Percentiles rank a stretch among this genome's conserved stretches.
phyloP scores from a whole-genome alignment of 2,113 vertebrate genomes.

The Bothrops jararaca region DNA sequence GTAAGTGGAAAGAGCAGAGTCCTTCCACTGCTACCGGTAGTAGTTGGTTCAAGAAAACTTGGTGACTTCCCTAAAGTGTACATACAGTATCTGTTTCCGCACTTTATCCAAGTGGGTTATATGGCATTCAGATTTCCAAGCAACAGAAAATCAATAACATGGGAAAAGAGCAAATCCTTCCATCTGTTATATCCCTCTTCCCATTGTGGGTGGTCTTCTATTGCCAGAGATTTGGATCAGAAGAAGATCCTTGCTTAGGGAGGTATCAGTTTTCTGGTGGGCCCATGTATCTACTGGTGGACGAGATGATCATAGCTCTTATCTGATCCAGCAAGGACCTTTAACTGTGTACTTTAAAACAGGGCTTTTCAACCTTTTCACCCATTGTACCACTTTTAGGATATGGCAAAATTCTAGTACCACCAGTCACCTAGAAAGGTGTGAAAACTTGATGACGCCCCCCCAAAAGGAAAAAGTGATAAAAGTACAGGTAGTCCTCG shows the following conservation, averaged over 20 bases:
- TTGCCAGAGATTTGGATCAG: not conserved
- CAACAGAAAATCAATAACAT: not conserved
- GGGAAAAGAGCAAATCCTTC: not conserved
- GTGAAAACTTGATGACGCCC: too few relatives aligned
- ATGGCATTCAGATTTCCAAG: not conserved
- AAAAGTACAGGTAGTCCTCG: too few relatives aligned
- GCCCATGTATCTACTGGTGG: not conserved
- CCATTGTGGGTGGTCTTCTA: not conserved
- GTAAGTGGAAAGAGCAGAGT: conserved; percentile 70
- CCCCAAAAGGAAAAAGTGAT: too few relatives aligned
- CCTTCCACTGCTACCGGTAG: not conserved
- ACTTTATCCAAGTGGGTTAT: not conserved
- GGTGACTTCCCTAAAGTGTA: not conserved
- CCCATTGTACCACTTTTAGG: too few relatives aligned
- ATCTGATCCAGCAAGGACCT: not conserved
- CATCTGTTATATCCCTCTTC: not conserved
- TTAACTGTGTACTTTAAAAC: too few relatives aligned
- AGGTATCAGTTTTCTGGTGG: not conserved
- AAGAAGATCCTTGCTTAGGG: not conserved
- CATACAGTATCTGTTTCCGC: not conserved
- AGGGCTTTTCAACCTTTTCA: too few relatives aligned
- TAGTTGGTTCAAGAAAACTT: not conserved
- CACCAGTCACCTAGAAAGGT: not conserved
- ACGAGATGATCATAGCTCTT: not conserved
- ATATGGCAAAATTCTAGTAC: not conserved